A percentile compares a stretch with the other conserved stretches of the same genome.
phyloP scores from a whole-genome alignment of 2,888 invertebrate species.

The Paralinhomoeus sp. region DNA sequence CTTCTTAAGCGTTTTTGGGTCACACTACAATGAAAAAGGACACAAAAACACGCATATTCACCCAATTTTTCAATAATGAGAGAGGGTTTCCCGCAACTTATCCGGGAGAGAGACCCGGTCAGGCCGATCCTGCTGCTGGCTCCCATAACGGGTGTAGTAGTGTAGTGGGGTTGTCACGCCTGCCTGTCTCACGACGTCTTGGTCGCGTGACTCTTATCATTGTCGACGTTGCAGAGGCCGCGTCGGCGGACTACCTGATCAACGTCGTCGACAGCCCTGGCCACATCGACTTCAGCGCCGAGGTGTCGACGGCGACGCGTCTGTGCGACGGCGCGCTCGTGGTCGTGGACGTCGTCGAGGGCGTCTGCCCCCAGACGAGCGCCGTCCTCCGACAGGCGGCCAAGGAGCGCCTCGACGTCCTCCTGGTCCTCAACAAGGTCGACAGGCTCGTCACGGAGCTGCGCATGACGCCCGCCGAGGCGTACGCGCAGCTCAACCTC shows the following conservation, averaged over 20 bases:
- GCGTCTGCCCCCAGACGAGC: conserved; percentile 63
- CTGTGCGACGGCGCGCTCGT: conserved; percentile 88
- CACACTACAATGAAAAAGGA: too few relatives aligned
- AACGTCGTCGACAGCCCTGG: conserved; percentile 96
- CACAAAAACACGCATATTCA: too few relatives aligned
- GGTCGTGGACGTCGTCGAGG: conserved; percentile 77
- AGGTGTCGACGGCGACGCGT: conserved; percentile 84
- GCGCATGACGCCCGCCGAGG: conserved; percentile 56
- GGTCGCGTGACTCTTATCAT: conserved; percentile 8
- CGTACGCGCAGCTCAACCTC: conserved; percentile 43
- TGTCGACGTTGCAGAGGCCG: conserved; percentile 8
- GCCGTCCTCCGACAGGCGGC: conserved; percentile 39
- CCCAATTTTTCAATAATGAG: too few relatives aligned
- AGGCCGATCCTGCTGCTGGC: too few relatives aligned
- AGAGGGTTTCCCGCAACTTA: too few relatives aligned
- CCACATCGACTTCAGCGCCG: conserved; percentile 90
- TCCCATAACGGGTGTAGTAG: too few relatives aligned
- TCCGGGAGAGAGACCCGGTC: too few relatives aligned
- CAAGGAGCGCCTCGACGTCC: conserved; percentile 61
- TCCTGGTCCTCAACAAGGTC: conserved; percentile 80
- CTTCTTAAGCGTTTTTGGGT: too few relatives aligned
- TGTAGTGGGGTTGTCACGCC: background rate
- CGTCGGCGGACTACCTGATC: conserved; percentile 50
- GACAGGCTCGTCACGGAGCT: conserved; percentile 72
- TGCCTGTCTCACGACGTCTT: too few relatives aligned